Evolutionary conservation across 2,888 invertebrate species (phyloP).

Genomic region (Drosophila percnosoma): DNA sequence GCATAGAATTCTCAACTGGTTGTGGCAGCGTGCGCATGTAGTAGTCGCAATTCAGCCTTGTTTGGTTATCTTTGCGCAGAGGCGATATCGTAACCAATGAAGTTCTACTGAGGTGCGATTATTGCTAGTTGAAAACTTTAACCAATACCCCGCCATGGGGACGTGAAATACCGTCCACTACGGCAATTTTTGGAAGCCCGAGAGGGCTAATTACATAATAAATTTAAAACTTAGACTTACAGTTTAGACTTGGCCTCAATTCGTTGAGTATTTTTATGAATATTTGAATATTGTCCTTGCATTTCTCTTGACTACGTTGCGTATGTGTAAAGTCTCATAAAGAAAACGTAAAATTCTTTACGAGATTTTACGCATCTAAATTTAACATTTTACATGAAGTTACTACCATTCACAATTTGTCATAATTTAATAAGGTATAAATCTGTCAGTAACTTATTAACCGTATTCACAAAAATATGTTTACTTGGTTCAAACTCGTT

Average conservation of each 20-base stretch:
- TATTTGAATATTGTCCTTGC: not conserved
- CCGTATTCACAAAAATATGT: not conserved
- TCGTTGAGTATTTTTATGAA: too few relatives aligned
- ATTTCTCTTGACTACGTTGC: fast-evolving
- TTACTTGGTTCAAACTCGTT: not conserved
- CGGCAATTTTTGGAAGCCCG: conserved; percentile 94
- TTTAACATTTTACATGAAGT: not conserved
- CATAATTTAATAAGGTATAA: not conserved
- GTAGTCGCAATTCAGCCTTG: not conserved
- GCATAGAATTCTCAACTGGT: conserved; percentile 70
- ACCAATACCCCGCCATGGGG: conserved; percentile 96
- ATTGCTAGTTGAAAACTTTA: conserved; percentile 97
- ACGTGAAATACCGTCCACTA: conserved; percentile 94
- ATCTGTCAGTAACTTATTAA: not conserved
- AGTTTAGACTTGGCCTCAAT: fast-evolving
- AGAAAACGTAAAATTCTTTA: too few relatives aligned
- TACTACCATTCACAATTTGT: not conserved
- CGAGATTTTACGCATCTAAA: not conserved
- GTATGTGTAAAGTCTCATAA: too few relatives aligned
- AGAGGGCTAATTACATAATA: conserved; percentile 85
- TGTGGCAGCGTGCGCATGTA: conserved; percentile 39
- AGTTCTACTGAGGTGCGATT: conserved; percentile 95
- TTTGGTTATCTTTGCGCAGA: conserved; percentile 92
- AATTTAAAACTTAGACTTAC: not conserved
- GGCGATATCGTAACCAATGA: conserved; percentile 97